Evolutionary conservation across 2,888 invertebrate genomes (phyloP), one percentile per base, ranked within the genome.

Genomic region (Trichacis sp.): DNA sequence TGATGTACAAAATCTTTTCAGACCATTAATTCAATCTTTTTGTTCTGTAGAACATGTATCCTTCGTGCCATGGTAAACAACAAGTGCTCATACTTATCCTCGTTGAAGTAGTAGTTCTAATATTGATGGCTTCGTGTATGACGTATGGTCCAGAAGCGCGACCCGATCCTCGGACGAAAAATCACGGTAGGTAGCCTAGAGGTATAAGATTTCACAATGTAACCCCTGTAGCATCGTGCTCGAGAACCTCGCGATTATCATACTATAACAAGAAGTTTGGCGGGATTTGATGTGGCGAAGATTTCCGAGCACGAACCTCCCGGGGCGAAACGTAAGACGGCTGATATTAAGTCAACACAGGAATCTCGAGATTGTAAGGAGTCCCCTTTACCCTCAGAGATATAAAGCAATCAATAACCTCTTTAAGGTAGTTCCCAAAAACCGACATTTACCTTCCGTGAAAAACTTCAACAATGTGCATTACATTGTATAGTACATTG

Each of bases 81-180:
- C 78, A 79, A 66, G 75, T 85, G 79, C 73, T 86, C 68, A 80
- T 82, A 73, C 84, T 88, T 68, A 81, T 87, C 75, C 76, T 84
- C 72, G 79, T 87, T 73, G 86, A 88, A 84, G 82, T 87, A 77
- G 76, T 86, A 72, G 77, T 88, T 72, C 81, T 88, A 70, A 83
- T 84, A 69, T 76, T 87, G 73, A 87, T 86, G 82, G 87, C 86
- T 76, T 73, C 85, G 75, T 81, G 86, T 80, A 85, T 87, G 80
- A 85, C 86, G 74, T 87, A 87, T 76, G 82, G 84, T 2, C 78
- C 81, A 4, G 80, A 83, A 56, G 80, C 77, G 14, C 76, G 66
- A 43, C 70, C 68, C n/a, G n/a, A n/a, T n/a, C n/a, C n/a, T n/a
- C 54, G 17, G 51, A 58, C 55, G 60, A 74, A 71, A 63, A 55